A percentile compares a stretch with the other conserved stretches of the same genome.
Evolutionary conservation across 2,797 vertebrate species (phyloP).

Genomic region (Hipposideros larvatus): DNA sequence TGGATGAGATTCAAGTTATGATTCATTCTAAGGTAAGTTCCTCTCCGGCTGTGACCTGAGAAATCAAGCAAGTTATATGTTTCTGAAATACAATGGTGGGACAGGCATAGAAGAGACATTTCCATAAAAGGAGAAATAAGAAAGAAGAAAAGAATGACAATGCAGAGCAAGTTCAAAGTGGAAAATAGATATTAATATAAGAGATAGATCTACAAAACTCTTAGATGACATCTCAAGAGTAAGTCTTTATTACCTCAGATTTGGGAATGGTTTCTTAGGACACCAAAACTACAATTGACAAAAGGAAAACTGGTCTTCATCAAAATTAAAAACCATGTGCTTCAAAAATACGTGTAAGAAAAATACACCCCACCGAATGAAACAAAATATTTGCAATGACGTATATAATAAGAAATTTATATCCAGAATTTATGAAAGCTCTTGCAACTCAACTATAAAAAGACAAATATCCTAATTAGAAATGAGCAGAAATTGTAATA

Average conservation of each 20-base stretch:
- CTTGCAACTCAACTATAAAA: not conserved
- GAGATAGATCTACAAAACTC: not conserved
- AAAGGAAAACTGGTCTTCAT: not conserved
- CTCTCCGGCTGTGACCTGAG: not conserved
- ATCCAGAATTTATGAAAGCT: no score
- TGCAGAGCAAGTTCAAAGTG: not conserved
- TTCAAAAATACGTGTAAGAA: not conserved
- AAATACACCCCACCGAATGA: not conserved
- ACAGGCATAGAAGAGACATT: not conserved
- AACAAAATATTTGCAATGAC: not conserved
- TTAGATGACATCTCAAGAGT: not conserved
- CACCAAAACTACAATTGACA: not conserved
- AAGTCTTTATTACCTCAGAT: not conserved
- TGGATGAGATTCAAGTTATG: not conserved
- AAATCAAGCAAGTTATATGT: not conserved
- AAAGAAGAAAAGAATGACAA: not conserved
- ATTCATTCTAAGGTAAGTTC: not conserved
- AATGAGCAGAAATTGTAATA: not conserved
- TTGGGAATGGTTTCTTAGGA: not conserved
- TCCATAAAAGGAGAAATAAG: not conserved
- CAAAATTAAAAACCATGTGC: not conserved
- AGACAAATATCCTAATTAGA: not conserved
- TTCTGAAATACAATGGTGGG: not conserved
- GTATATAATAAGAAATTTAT: not conserved
- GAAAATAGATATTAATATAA: not conserved